phyloP scores from a whole-genome alignment of 23 tunicate genomes.

The Trididemnum miniatum region DNA sequence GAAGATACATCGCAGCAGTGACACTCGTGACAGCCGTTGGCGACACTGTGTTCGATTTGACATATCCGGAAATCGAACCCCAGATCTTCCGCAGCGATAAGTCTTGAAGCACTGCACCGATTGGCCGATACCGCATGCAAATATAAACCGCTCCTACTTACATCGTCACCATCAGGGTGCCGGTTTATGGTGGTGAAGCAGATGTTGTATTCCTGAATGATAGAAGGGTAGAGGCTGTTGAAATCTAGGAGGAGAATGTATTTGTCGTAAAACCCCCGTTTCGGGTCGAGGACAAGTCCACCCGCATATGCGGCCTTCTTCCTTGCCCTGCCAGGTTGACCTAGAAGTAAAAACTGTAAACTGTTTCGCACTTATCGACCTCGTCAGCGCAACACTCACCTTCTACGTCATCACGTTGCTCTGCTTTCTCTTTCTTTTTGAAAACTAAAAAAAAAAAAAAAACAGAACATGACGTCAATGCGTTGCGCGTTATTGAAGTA shows the following conservation, averaged over 20 bases:
- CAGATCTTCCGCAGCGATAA: too few species aligned
- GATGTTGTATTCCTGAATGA: slow-evolving; percentile 98
- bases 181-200: slow-evolving; percentile 91
- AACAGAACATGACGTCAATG: too few species aligned
- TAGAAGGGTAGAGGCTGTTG: slow-evolving; percentile 96
- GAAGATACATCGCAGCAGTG: too few species aligned
- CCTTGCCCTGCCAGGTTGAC: slow-evolving; percentile 45
- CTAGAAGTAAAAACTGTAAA: slow-evolving; percentile 18
- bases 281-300: slow-evolving; percentile 96
- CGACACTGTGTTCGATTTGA: too few species aligned
- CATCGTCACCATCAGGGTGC: slow-evolving; percentile 54
- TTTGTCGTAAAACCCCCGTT: slow-evolving; percentile 97
- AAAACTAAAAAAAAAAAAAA: slow-evolving; percentile 3
- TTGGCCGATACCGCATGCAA: too few species aligned
- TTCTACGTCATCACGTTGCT: neutral
- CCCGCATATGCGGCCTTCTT: slow-evolving; percentile 94
- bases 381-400: too few species aligned
- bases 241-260: slow-evolving; percentile 96
- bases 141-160: neutral
- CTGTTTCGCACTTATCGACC: too few species aligned
- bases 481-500: too few species aligned
- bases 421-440: slow-evolving; percentile 3
- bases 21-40: too few species aligned
- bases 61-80: too few species aligned
- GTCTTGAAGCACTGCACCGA: too few species aligned